These are phyloP conservation scores for Mechanitis messenoides DNA, from an alignment of 2,888 invertebrate species.

Conservation along the genomic window DNA sequence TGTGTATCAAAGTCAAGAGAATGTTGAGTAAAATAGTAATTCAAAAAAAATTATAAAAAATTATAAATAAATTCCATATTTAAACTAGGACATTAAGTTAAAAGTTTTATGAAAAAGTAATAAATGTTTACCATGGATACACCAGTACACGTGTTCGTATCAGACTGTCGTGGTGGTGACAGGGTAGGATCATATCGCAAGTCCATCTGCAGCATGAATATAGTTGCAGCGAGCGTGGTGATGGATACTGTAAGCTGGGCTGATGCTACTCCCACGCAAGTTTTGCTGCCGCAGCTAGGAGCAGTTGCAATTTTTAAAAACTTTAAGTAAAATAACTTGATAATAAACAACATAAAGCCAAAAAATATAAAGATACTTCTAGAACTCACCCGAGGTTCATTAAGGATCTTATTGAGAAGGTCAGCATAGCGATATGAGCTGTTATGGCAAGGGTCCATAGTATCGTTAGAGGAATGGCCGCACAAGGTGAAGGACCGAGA, in stretches of 20 bases:
- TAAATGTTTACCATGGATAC: constrained; percentile 59
- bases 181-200: constrained; percentile 60
- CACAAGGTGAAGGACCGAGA: constrained; percentile 64
- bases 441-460: constrained; percentile 57
- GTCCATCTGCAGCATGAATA: constrained; percentile 64
- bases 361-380: background rate
- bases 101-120: too few relatives aligned
- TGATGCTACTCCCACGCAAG: constrained; percentile 67
- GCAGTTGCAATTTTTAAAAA: background rate
- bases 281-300: constrained; percentile 58
- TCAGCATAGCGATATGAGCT: constrained; percentile 62
- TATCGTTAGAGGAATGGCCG: constrained; percentile 60
- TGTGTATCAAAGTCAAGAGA: too few relatives aligned
- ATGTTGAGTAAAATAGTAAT: too few relatives aligned
- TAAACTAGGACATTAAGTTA: too few relatives aligned
- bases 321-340: background rate
- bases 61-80: too few relatives aligned
- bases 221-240: constrained; percentile 63
- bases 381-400: constrained; percentile 61
- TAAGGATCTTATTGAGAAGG: constrained; percentile 57
- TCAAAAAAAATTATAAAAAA: too few relatives aligned
- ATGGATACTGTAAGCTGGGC: constrained; percentile 66
- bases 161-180: constrained; percentile 61
- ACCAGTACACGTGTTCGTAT: constrained; percentile 64
- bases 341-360: background rate